Conservation (phyloP, 2,113 vertebrate species). For the Myiopsitta monachus region DNA sequence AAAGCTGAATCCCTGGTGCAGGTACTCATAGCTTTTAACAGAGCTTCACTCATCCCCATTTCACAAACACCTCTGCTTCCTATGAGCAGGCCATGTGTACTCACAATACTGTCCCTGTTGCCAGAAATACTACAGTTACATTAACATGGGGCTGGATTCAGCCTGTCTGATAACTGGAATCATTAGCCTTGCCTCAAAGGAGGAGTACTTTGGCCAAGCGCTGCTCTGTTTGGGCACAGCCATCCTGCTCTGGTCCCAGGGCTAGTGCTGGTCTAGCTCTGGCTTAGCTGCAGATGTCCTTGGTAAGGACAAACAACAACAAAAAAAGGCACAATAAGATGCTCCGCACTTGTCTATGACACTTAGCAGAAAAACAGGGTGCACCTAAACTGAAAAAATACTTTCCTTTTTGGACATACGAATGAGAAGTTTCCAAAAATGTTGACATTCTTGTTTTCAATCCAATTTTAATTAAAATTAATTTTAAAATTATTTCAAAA, state of each 20-base stretch:
- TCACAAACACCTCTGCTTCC: background rate
- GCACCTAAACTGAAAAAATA: background rate
- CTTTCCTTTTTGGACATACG: background rate
- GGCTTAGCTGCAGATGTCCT: background rate
- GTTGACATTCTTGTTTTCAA: background rate
- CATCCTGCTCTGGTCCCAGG: background rate
- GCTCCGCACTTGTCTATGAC: background rate
- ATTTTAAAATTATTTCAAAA: background rate
- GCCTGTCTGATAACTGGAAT: background rate
- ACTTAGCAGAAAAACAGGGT: background rate
- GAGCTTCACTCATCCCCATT: background rate
- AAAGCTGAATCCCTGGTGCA: background rate
- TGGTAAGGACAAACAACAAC: background rate
- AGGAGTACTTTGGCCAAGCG: background rate
- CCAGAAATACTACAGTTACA: background rate
- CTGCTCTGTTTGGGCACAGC: background rate
- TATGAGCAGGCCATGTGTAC: fast-evolving
- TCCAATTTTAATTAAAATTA: background rate
- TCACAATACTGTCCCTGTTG: background rate
- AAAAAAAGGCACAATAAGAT: background rate
- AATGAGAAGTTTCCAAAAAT: background rate
- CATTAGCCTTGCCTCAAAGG: background rate
- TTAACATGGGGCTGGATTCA: background rate
- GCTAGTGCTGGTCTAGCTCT: background rate
- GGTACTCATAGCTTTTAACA: background rate